Base-by-base conservation (phyloP, 2,797 vertebrate genomes). In the Carduelis carduelis region DNA sequence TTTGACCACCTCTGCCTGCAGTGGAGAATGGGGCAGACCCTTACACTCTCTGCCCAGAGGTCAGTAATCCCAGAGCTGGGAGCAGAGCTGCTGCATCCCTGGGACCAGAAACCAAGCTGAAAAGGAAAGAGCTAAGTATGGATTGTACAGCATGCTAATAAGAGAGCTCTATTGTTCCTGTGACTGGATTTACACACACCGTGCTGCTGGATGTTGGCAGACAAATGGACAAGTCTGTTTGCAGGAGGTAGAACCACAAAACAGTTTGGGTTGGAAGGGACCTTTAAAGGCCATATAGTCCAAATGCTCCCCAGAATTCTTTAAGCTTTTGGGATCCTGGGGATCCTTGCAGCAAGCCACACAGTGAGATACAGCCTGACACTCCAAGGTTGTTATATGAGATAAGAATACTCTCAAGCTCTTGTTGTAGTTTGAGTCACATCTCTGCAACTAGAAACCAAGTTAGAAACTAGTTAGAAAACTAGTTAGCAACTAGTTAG, bases 1-100 rank as follows among this genome's bases (percentile, higher is more conserved):
- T 68, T 34, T 83, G 39, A 60, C 0, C 0, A 1, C 77, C 70
- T 69, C 64, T 2, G 22, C 32, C 61, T 68, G 6, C 1, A 3
- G 30, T 6, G 1, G 50, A 78, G 65, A 16, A 7, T 15, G 11
- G 44, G 32, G 23, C 69, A 64, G 37, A 68, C 8, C 21, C 27
- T 57, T 9, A 8, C 0, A 0, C 60, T 80, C 56, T 35, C 23
- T 60, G 76, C 72, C 34, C 63, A 41, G 5, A 72, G 82, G 50
- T 74, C 71, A 41, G 21, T 52, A 41, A 59, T 87, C 34, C 28
- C 55, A 49, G 63, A 69, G 74, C 34, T 50, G 44, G 70, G 63
- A 87, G 56, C 68, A 77, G 52, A 65, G 41, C 12, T 63, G 68
- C 71, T 83, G n/a, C 71, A 83, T 37, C 44, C 20, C 32, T 60